phyloP scores from a whole-genome alignment of 2,113 vertebrate genomes.

The Aspidoscelis tigris region DNA sequence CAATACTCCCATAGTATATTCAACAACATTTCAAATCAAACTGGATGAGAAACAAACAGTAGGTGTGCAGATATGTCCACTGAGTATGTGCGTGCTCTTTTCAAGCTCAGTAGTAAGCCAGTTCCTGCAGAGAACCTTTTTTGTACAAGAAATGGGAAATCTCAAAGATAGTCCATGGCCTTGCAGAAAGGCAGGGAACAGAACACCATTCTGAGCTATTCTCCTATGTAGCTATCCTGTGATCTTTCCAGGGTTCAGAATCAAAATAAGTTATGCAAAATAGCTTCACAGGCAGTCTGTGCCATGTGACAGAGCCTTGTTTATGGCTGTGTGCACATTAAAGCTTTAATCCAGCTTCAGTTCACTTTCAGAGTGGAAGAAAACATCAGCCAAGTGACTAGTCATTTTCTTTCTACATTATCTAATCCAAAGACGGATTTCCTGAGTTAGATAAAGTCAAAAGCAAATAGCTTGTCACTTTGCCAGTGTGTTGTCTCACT shows the following conservation, averaged over 20 bases:
- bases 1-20: constrained; percentile 18
- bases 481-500: too few relatives aligned
- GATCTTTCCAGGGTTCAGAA: background rate
- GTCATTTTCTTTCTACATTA: too few relatives aligned
- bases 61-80: constrained; percentile 16
- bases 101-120: constrained; percentile 5
- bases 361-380: too few relatives aligned
- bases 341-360: background rate
- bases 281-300: background rate
- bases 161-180: background rate
- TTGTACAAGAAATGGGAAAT: background rate
- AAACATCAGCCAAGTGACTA: too few relatives aligned
- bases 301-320: background rate
- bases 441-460: too few relatives aligned
- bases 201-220: background rate
- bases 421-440: too few relatives aligned
- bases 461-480: too few relatives aligned
- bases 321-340: background rate
- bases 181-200: background rate
- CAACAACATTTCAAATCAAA: constrained; percentile 6
- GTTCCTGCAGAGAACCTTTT: background rate
- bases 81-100: background rate
- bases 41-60: background rate
- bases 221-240: background rate
- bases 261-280: background rate